phyloP scores from a whole-genome alignment of 2,113 vertebrate species.

The Empidonax alnorum region DNA sequence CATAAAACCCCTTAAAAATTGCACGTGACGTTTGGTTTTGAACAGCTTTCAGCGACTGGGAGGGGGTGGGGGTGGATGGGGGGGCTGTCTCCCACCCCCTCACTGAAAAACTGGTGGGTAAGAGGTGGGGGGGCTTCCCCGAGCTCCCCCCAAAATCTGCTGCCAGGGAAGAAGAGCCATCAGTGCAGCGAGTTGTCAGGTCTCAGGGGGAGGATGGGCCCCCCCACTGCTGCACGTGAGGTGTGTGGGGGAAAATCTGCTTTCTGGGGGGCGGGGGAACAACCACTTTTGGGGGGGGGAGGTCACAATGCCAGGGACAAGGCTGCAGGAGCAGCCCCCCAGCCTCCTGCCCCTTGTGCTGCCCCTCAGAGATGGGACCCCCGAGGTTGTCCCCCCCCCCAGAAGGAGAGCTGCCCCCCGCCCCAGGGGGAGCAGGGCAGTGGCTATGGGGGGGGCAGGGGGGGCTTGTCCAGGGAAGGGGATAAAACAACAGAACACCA shows the following conservation, averaged over 20 bases:
- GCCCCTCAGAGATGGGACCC: neutral
- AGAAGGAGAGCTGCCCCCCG: fast-evolving
- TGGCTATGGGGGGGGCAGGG: neutral
- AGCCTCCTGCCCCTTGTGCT: neutral
- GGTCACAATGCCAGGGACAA: neutral
- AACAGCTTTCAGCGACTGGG: neutral
- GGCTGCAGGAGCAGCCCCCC: neutral
- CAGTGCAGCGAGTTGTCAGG: neutral
- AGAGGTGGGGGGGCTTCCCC: neutral
- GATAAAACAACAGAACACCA: neutral
- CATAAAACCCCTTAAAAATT: neutral
- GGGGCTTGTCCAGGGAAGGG: neutral
- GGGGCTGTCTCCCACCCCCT: neutral
- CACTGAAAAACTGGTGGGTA: neutral
- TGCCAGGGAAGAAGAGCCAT: neutral
- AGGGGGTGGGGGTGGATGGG: neutral
- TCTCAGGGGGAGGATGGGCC: neutral
- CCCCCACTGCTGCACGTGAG: neutral
- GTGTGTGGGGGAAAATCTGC: neutral
- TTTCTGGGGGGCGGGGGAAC: neutral
- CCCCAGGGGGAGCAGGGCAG: neutral
- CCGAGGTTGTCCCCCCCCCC: neutral
- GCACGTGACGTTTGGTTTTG: neutral
- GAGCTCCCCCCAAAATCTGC: neutral
- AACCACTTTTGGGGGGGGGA: too few species aligned